Base-by-base conservation (phyloP, 2,797 vertebrate genomes). In the Sebastes elongatus region DNA sequence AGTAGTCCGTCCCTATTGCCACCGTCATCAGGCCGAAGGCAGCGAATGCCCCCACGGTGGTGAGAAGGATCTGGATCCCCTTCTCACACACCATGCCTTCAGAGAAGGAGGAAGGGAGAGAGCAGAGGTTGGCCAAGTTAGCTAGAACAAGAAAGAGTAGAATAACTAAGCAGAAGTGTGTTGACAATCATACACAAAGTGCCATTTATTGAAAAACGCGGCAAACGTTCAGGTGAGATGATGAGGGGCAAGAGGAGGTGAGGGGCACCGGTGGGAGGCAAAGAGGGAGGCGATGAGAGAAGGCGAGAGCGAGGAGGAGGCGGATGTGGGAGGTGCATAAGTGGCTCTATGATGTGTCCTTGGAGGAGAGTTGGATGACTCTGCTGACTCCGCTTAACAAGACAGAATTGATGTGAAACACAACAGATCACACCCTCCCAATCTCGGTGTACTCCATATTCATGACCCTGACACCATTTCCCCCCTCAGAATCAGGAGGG, bases 21-120 rank as follows among this genome's bases (percentile, higher is more conserved):
- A 98, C 97, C 88, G 97, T 98, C 97, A 98, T 98, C 95, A 98
- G 96, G 94, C 97, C 97, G 79, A 98, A 98, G 94, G 97, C 96
- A 20, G 97, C 97, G 67, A 98, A 98, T 71, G 97, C 97, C 92
- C 97, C 97, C 91, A 98, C 97, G 79, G 96, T 97, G 92, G 97
- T 98, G 95, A 98, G 95, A 70, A 98, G 95, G 93, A 97, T 97
- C 95, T 98, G 97, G 89, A 97, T 97, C 72, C 97, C 97, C 96
- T 98, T 97, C 96, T 98, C 97, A 95, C 97, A 98, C 87, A 97
- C 96, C 94, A 97, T 97, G 94, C 95, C 94, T 97, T 88, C 69
- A 74, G 68, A 84, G 66, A 72, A 71, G 78, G 84, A 79, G 65
- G 72, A 67, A 64, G 55, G 78, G 77, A 74, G 61, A 80, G 68